Evolutionary conservation across 1,140 invertebrate genomes (phyloP).

Genomic region (Nebria ingens): DNA sequence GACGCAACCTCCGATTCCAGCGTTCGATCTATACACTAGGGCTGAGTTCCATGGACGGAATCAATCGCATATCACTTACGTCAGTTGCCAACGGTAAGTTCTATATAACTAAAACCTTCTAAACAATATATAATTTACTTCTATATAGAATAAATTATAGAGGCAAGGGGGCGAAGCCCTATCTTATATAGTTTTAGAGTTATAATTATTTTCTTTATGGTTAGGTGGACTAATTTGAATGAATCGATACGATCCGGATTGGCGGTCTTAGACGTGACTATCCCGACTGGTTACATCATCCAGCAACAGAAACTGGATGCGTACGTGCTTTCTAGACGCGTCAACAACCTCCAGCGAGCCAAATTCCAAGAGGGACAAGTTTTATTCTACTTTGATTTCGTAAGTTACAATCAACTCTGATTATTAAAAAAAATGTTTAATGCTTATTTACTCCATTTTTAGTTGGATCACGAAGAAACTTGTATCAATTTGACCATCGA

Average conservation of each 20-base stretch:
- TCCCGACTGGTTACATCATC: conserved; percentile 90
- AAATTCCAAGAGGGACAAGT: conserved; percentile 72
- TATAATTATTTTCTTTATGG: conserved; percentile 18
- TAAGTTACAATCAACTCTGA: conserved; percentile 41
- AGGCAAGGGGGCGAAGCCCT: too few relatives aligned
- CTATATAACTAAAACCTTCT: conserved; percentile 7
- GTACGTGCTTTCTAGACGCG: conserved; percentile 64
- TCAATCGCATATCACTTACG: conserved; percentile 81
- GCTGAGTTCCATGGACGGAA: conserved; percentile 79
- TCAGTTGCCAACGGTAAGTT: conserved; percentile 66
- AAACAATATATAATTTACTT: conserved; percentile 5
- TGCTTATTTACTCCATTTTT: conserved; percentile 20
- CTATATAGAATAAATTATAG: conserved; percentile 9
- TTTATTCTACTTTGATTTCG: conserved; percentile 91
- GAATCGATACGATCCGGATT: conserved; percentile 81
- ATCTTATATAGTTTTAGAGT: too few relatives aligned
- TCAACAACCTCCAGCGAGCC: conserved; percentile 74
- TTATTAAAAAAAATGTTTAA: conserved; percentile 7
- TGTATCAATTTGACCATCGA: conserved; percentile 89
- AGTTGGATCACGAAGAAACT: conserved; percentile 70
- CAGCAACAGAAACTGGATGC: conserved; percentile 81
- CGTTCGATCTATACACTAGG: conserved; percentile 62
- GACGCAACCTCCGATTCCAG: conserved; percentile 66
- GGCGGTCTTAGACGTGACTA: conserved; percentile 80
- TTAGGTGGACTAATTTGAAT: conserved; percentile 64